Percentiles rank a stretch among this genome's conserved stretches.
Conservation (phyloP, 2,888 invertebrate species). For the Dorcus parallelipipedus region DNA sequence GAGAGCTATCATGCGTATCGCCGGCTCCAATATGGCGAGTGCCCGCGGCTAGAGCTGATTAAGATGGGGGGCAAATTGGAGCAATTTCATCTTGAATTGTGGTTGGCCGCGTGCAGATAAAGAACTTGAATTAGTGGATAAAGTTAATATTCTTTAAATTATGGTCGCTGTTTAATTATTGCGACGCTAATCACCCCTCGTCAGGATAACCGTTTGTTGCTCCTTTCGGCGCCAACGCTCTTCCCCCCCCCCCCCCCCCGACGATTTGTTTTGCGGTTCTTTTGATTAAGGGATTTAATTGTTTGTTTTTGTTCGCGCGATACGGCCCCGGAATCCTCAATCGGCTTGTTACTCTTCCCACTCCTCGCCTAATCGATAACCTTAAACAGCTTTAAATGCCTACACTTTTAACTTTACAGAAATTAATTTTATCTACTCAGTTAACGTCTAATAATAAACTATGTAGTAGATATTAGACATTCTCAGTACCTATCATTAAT, state of each 20-base stretch:
- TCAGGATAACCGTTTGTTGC: neutral
- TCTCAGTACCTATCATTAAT: no score
- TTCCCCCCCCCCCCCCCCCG: neutral
- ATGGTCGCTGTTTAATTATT: slow-evolving; percentile 22
- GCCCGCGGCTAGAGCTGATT: slow-evolving; percentile 27
- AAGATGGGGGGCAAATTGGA: slow-evolving; percentile 31
- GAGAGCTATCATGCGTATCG: slow-evolving; percentile 30
- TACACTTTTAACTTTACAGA: no score
- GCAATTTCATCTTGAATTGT: slow-evolving; percentile 28
- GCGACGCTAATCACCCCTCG: slow-evolving; percentile 2
- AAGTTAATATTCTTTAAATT: slow-evolving; percentile 27
- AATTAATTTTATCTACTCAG: no score
- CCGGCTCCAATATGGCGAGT: slow-evolving; percentile 23
- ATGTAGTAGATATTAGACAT: no score
- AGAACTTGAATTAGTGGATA: slow-evolving; percentile 22
- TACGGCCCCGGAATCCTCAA: neutral
- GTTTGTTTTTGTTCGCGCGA: neutral
- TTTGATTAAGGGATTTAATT: slow-evolving; percentile 1
- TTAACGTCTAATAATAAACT: no score
- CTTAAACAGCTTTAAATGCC: no score
- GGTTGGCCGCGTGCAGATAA: slow-evolving; percentile 26
- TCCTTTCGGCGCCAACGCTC: neutral
- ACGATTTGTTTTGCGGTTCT: slow-evolving; percentile 1
- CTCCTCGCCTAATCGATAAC: slow-evolving; percentile 3
- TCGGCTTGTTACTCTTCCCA: neutral